Evolutionary conservation across 2,113 vertebrate genomes (phyloP).

Genomic region (Nyctibius bracteatus): DNA sequence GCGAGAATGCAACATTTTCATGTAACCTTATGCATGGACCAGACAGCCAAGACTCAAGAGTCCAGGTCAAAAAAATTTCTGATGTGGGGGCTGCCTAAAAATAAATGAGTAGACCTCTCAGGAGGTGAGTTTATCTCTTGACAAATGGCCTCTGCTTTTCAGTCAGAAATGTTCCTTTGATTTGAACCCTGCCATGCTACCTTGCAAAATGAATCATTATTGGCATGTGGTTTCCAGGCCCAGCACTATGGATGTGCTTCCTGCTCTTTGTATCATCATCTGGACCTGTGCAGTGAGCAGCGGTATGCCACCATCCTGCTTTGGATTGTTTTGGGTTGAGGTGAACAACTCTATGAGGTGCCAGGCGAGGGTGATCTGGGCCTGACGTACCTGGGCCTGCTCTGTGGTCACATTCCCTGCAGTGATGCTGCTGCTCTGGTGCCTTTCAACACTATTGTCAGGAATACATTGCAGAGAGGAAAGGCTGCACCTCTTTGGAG

Average conservation of each 20-base stretch:
- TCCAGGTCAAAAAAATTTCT: background rate
- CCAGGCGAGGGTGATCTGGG: background rate
- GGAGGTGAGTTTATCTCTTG: background rate
- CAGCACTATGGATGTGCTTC: background rate
- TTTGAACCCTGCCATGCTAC: background rate
- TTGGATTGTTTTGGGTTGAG: background rate
- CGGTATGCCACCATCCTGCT: accelerated
- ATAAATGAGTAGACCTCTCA: background rate
- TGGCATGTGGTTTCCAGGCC: background rate
- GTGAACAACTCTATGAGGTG: background rate
- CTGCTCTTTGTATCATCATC: background rate
- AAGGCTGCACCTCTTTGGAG: background rate
- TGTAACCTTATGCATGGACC: background rate
- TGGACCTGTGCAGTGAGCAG: background rate
- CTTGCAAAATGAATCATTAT: background rate
- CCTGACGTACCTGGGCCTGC: accelerated
- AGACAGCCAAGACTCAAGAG: background rate
- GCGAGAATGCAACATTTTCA: background rate
- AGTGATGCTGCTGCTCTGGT: background rate
- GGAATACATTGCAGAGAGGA: background rate
- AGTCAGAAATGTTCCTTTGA: background rate
- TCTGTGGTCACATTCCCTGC: background rate
- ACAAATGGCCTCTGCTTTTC: background rate
- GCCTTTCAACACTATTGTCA: background rate
- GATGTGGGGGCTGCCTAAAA: background rate